Conservation (phyloP, 2,888 invertebrate species). For the Drosophila kambysellisi region DNA sequence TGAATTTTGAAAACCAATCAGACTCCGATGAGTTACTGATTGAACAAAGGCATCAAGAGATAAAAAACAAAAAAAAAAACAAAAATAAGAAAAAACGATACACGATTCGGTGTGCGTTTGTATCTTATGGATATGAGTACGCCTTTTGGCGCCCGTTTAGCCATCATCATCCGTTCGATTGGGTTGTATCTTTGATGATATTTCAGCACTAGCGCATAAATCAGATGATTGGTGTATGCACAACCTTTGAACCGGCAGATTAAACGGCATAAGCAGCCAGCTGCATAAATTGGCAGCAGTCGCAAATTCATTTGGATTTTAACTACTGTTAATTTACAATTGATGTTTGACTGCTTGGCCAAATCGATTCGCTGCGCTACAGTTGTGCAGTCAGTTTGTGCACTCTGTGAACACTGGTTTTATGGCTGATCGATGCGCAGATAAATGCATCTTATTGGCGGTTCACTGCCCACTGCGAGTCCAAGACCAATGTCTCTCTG, state of each 20-base stretch:
- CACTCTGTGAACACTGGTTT: slow-evolving; percentile 29
- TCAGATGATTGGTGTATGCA: slow-evolving; percentile 38
- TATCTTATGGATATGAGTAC: slow-evolving; percentile 25
- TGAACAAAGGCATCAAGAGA: slow-evolving; percentile 31
- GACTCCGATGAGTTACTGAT: slow-evolving; percentile 32
- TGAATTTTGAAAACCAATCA: slow-evolving; percentile 68
- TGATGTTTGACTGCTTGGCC: slow-evolving; percentile 66
- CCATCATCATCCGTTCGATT: slow-evolving; percentile 38
- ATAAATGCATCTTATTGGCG: slow-evolving; percentile 76
- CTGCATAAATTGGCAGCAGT: slow-evolving; percentile 62
- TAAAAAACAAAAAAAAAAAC: not conserved
- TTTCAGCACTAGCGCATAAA: slow-evolving; percentile 34
- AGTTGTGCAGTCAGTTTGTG: slow-evolving; percentile 29
- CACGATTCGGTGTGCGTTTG: not conserved
- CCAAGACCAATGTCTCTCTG: slow-evolving; percentile 36
- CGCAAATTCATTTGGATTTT: slow-evolving; percentile 65
- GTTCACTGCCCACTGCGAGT: slow-evolving; percentile 49
- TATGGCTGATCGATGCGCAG: slow-evolving; percentile 71
- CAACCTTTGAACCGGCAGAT: slow-evolving; percentile 56
- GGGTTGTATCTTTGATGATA: slow-evolving; percentile 33
- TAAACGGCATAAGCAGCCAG: slow-evolving; percentile 45
- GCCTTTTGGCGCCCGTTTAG: slow-evolving; percentile 37
- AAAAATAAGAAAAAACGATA: not conserved
- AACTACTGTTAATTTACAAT: slow-evolving; percentile 75
- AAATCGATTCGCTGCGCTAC: slow-evolving; percentile 67